These are phyloP conservation scores for Drosophila lowei DNA, from an alignment of 1,140 invertebrate species.

Conservation along the genomic window DNA sequence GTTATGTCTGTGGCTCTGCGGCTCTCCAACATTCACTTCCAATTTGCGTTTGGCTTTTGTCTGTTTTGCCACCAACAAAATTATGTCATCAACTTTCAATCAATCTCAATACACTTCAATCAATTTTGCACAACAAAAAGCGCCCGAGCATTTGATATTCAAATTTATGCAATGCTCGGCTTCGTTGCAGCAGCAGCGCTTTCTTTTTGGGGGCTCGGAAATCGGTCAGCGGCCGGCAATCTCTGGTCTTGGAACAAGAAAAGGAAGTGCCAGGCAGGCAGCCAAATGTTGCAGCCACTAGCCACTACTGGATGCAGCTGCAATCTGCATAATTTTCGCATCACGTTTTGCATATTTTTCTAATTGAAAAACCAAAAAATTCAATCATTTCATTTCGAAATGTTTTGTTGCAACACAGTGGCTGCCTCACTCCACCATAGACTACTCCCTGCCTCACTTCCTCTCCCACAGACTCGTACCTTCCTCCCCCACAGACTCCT, in stretches of 20 bases:
- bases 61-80: conserved; percentile 51
- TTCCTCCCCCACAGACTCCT: no score
- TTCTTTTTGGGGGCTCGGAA: conserved; percentile 49
- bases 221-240: conserved; percentile 35
- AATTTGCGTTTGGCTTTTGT: conserved; percentile 49
- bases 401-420: conserved; percentile 2
- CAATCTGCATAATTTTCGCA: conserved; percentile 62
- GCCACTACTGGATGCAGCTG: conserved; percentile 18
- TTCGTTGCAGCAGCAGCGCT: conserved; percentile 29
- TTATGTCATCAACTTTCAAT: conserved; percentile 75
- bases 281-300: background rate
- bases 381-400: conserved; percentile 62
- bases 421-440: no score
- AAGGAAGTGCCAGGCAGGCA: conserved; percentile 1
- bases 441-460: no score
- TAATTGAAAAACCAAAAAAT: conserved; percentile 57
- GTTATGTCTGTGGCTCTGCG: no score
- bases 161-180: conserved; percentile 64
- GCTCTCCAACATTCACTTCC: conserved; percentile 61
- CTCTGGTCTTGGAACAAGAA: conserved; percentile 4
- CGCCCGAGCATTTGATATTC: conserved; percentile 59
- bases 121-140: conserved; percentile 67
- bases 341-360: conserved; percentile 62
- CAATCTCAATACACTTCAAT: conserved; percentile 75
- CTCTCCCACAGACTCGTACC: no score